phyloP scores from a whole-genome alignment of 2,113 vertebrate species.

The Physeter macrocephalus region DNA sequence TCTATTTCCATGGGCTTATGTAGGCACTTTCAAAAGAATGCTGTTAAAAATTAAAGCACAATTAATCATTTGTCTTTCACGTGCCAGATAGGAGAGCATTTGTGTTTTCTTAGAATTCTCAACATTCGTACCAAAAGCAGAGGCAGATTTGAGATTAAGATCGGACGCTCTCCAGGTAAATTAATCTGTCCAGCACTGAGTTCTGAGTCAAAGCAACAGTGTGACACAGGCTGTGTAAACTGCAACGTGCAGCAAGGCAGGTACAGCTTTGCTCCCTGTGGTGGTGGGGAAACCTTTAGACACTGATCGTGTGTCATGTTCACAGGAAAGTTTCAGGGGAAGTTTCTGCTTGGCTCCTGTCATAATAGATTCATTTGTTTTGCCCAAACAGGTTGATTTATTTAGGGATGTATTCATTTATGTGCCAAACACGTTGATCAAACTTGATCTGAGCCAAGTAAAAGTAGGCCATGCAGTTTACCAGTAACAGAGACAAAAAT shows the following conservation, averaged over 20 bases:
- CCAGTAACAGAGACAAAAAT: background rate
- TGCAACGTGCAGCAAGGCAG: slow-evolving; percentile 1
- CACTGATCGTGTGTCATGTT: background rate
- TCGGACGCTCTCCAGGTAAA: background rate
- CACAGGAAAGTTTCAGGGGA: background rate
- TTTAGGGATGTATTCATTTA: slow-evolving; percentile 40
- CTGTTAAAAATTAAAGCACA: background rate
- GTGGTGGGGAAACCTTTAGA: background rate
- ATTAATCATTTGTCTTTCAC: background rate
- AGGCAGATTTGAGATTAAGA: slow-evolving; percentile 9
- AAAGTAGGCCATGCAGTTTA: background rate
- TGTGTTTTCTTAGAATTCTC: background rate
- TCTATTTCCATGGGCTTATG: background rate
- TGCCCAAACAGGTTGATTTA: slow-evolving; percentile 54
- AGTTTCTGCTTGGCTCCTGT: slow-evolving; percentile 38
- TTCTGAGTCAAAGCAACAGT: background rate
- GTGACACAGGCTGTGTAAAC: background rate
- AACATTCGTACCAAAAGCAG: background rate
- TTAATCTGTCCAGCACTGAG: background rate
- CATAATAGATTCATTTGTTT: slow-evolving; percentile 8
- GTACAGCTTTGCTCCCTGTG: background rate
- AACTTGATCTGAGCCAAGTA: background rate
- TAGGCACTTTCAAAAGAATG: background rate
- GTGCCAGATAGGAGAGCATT: background rate
- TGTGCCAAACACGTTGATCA: slow-evolving; percentile 19